phyloP scores from a whole-genome alignment of 2,888 invertebrate genomes.

The Coelopa pilipes region DNA sequence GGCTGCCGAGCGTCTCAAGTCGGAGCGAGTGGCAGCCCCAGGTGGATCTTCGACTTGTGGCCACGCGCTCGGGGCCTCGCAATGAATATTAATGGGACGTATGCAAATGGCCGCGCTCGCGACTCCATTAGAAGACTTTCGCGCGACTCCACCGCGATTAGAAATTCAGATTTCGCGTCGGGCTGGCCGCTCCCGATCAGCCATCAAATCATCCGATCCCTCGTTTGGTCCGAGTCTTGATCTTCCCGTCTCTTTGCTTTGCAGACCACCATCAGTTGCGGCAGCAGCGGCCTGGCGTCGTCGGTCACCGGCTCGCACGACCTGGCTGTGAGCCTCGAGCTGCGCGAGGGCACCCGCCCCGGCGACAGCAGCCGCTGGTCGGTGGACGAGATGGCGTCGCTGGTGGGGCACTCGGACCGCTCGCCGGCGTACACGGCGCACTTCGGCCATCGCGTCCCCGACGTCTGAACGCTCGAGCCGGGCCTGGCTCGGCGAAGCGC shows the following conservation, averaged over 20 bases:
- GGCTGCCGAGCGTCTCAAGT: too few relatives aligned
- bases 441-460: neutral
- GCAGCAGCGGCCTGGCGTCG: slow-evolving; percentile 51
- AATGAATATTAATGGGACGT: too few relatives aligned
- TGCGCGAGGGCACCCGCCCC: neutral
- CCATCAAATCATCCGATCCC: too few relatives aligned
- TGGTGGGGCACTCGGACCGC: neutral
- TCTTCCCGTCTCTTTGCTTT: slow-evolving; percentile 43
- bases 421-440: neutral
- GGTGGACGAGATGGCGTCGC: neutral
- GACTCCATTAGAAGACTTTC: too few relatives aligned
- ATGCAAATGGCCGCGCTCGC: too few relatives aligned
- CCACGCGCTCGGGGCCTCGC: too few relatives aligned
- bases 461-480: neutral
- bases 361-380: slow-evolving; percentile 19
- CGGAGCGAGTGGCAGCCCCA: too few relatives aligned
- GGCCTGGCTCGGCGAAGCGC: neutral
- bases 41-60: too few relatives aligned
- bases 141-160: too few relatives aligned
- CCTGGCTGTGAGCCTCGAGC: neutral
- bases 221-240: neutral
- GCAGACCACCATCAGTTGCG: slow-evolving; percentile 52
- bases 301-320: slow-evolving; percentile 37
- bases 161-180: too few relatives aligned
- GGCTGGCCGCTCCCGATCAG: too few relatives aligned